Evolutionary conservation across 2,888 invertebrate species (phyloP), one percentile per base, ranked within the genome.

Genomic region (Deilephila elpenor): DNA sequence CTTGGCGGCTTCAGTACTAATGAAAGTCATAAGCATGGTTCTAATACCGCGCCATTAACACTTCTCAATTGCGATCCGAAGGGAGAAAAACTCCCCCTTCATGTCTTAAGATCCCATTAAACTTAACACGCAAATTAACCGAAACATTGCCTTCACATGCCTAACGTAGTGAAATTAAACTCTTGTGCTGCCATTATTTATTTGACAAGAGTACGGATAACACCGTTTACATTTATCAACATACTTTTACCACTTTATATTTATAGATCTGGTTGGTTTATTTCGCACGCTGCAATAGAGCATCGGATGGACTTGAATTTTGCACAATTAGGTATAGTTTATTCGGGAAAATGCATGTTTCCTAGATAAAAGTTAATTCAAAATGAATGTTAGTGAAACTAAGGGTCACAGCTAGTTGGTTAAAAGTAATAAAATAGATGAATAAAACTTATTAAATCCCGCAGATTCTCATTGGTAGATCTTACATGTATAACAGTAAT

Each of bases 21-120:
- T 93, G 91, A 92, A 91, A 91, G 88, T 93, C 91, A 92, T 93
- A 91, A 92, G 90, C 89, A 92, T 90, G 90, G 89, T 81, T 89
- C 88, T 92, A 92, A 91, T 89, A 90, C 88, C 83, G 77, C 82
- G 82, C 88, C 88, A 93, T 93, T 93, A 93, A 88, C 91, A 91
- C 88, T 88, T 91, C 89, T 84, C 88, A 90, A 93, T 91, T 91
- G 88, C 87, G 85, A 83, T 88, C 80, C 87, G 89, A 88, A 51
- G 44, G 84, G 83, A 78, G 88, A 91, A 91, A 90, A 89, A 89
- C 84, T 85, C 84, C 89, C 88, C 88, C 82, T 84, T 81, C 82
- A 78, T 83, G 84, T 84, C 86, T 88, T 88, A 87, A 88, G 86
- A 85, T 86, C 78, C 82, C 87, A 91, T 91, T 91, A 89, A 92